Percentiles rank a stretch among this genome's conserved stretches.
These are phyloP conservation scores for Cremastinae sp. DNA, from an alignment of 2,888 invertebrate genomes.

Conservation along the genomic window DNA sequence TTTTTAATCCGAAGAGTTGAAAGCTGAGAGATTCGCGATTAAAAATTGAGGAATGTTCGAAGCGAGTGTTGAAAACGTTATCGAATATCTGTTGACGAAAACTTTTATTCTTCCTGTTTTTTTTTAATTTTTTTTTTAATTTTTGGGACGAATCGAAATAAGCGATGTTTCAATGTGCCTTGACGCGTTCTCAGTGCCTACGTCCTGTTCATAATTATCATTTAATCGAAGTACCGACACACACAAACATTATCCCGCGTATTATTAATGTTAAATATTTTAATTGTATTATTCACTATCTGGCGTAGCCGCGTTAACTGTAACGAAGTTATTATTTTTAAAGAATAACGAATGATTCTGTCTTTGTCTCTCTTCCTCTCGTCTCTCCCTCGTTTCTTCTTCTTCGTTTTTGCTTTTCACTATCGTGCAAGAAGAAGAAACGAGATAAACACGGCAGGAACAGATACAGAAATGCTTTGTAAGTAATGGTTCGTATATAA, in stretches of 20 bases:
- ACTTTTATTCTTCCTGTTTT: conserved; percentile 12
- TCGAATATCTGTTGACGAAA: conserved; percentile 40
- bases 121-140: too few relatives aligned
- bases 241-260: conserved; percentile 69
- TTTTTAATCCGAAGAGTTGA: conserved; percentile 50
- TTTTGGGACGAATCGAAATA: neutral
- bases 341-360: conserved; percentile 46
- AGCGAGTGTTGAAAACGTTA: conserved; percentile 44
- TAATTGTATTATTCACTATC: conserved; percentile 73
- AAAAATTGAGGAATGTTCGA: conserved; percentile 40
- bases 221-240: conserved; percentile 66
- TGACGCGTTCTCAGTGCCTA: conserved; percentile 60
- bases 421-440: conserved; percentile 12
- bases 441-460: conserved; percentile 51
- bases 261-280: conserved; percentile 77
- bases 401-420: neutral
- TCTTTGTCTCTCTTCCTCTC: conserved; percentile 16
- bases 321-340: conserved; percentile 53
- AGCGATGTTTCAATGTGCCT: conserved; percentile 47
- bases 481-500: conserved; percentile 79
- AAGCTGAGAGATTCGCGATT: conserved; percentile 48
- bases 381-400: conserved; percentile 22
- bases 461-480: conserved; percentile 78
- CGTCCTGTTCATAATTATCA: conserved; percentile 67
- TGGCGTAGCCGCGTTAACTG: conserved; percentile 53